Evolutionary conservation across 2,797 vertebrate genomes (phyloP).

Genomic region (Poeciliopsis gracilis): DNA sequence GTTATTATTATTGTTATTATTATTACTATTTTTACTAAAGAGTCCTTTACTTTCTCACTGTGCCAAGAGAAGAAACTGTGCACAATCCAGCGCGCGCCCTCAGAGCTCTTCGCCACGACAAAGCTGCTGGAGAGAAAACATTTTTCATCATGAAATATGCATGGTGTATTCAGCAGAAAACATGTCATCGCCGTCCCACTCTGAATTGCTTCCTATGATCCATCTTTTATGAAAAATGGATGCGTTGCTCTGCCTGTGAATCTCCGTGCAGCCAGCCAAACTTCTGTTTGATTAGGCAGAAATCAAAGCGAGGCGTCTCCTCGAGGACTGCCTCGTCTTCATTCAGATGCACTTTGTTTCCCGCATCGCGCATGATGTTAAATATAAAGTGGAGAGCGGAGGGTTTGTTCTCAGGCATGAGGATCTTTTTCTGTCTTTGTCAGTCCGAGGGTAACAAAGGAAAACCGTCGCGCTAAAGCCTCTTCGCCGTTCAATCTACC

Average conservation of each 20-base stretch:
- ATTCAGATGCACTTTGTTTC: slow-evolving; percentile 31
- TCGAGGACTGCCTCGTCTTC: slow-evolving; percentile 46
- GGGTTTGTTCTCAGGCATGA: slow-evolving; percentile 18
- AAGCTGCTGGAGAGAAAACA: slow-evolving; percentile 54
- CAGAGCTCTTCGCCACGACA: slow-evolving; percentile 37
- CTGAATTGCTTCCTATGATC: slow-evolving; percentile 48
- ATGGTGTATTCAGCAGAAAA: slow-evolving; percentile 67
- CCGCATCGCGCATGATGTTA: slow-evolving; percentile 14
- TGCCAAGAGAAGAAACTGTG: neutral
- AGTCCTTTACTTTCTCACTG: slow-evolving; percentile 13
- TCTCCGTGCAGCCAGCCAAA: slow-evolving; percentile 29
- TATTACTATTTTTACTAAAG: slow-evolving; percentile 6
- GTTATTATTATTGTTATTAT: neutral
- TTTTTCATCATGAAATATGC: slow-evolving; percentile 62
- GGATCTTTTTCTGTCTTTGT: neutral
- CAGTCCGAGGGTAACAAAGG: neutral
- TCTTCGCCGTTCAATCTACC: neutral
- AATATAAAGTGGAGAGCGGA: slow-evolving; percentile 10
- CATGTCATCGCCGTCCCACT: slow-evolving; percentile 48
- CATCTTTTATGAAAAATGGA: slow-evolving; percentile 64
- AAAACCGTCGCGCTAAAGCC: neutral
- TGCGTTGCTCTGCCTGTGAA: slow-evolving; percentile 52
- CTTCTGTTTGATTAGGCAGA: slow-evolving; percentile 54
- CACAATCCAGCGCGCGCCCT: slow-evolving; percentile 23
- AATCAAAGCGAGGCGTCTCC: slow-evolving; percentile 51